These are phyloP conservation scores for Brienomyrus longianalis DNA, from an alignment of 2,113 vertebrate genomes.

Conservation along the genomic window DNA sequence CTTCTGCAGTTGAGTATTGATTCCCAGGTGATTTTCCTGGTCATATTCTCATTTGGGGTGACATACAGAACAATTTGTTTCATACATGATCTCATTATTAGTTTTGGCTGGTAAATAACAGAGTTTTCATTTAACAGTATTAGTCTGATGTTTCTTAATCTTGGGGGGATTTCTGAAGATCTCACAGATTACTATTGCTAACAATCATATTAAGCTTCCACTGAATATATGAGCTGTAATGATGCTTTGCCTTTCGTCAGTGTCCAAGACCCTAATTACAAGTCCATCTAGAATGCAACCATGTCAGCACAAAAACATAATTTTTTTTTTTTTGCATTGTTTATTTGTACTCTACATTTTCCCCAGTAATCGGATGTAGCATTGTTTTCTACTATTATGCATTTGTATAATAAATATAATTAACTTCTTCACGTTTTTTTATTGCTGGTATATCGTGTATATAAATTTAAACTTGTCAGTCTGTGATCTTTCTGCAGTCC, in stretches of 20 bases:
- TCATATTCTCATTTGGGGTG: neutral
- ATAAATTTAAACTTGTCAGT: too few relatives aligned
- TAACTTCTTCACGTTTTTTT: conserved; percentile 50
- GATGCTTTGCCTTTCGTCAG: neutral
- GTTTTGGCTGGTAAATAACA: neutral
- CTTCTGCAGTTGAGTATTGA: neutral
- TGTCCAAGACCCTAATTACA: conserved; percentile 46
- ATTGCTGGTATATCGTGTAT: neutral
- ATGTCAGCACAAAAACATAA: conserved; percentile 21
- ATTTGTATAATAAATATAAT: conserved; percentile 67
- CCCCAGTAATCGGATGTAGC: conserved; percentile 69
- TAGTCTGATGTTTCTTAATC: neutral
- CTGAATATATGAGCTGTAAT: neutral
- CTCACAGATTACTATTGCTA: neutral
- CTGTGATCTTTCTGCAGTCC: neutral
- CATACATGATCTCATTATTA: neutral
- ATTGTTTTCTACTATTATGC: conserved; percentile 60
- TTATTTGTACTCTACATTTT: conserved; percentile 48
- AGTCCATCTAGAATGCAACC: conserved; percentile 44
- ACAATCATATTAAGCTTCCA: neutral
- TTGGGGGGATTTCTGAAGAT: neutral
- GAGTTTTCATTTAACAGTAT: neutral
- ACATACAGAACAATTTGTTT: neutral
- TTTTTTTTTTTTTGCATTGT: neutral
- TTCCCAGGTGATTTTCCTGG: neutral